These are phyloP conservation scores for Meleagris gallopavo DNA, from an alignment of 2,113 vertebrate genomes.

Conservation along the genomic window DNA sequence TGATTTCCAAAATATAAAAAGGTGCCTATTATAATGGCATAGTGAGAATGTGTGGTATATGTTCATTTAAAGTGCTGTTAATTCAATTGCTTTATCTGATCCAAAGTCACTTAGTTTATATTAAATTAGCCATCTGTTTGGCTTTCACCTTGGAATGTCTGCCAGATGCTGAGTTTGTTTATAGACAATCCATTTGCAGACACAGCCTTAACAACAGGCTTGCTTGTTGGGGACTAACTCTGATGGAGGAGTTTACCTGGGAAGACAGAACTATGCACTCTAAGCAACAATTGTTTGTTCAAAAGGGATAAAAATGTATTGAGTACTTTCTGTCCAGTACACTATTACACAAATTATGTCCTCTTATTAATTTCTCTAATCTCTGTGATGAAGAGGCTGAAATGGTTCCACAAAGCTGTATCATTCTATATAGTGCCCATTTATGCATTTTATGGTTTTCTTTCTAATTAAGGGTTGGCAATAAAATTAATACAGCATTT, in stretches of 20 bases:
- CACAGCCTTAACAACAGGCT: slow-evolving; percentile 69
- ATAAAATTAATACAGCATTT: slow-evolving; percentile 68
- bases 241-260: slow-evolving; percentile 54
- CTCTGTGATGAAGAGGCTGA: slow-evolving; percentile 20
- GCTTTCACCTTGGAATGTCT: slow-evolving; percentile 85
- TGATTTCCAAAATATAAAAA: slow-evolving; percentile 78
- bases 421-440: neutral
- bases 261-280: neutral
- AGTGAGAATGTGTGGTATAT: slow-evolving; percentile 68
- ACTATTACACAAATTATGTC: neutral
- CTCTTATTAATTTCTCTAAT: slow-evolving; percentile 44
- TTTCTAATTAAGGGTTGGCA: slow-evolving; percentile 65
- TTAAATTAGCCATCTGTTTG: slow-evolving; percentile 86
- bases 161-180: slow-evolving; percentile 83
- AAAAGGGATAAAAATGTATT: neutral
- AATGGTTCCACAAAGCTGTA: slow-evolving; percentile 25
- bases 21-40: slow-evolving; percentile 63
- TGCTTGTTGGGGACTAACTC: slow-evolving; percentile 44
- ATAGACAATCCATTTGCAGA: slow-evolving; percentile 73
- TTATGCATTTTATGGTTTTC: slow-evolving; percentile 56
- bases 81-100: slow-evolving; percentile 82
- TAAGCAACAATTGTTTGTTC: neutral
- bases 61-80: slow-evolving; percentile 77
- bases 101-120: slow-evolving; percentile 83
- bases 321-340: neutral